Evolutionary conservation across 1,140 invertebrate genomes (phyloP).

Genomic region (Rhyzopertha dominica): DNA sequence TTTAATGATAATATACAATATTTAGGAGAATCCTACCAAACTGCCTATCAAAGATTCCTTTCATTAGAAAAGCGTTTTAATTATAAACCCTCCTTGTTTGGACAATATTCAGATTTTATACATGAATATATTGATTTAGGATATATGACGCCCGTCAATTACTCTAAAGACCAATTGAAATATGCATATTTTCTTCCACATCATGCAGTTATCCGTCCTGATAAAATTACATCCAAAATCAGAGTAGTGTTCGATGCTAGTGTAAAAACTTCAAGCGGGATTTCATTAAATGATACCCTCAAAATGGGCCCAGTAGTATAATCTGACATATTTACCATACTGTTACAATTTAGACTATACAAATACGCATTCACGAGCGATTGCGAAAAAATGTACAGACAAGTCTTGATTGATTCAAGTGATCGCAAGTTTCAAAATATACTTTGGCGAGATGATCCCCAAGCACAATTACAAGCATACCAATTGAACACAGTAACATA

Average conservation of each 20-base stretch:
- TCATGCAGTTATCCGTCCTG: slow-evolving; percentile 39
- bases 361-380: slow-evolving; percentile 8
- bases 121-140: too few relatives aligned
- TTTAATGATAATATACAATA: too few relatives aligned
- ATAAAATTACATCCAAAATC: slow-evolving; percentile 21
- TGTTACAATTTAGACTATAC: slow-evolving; percentile 22
- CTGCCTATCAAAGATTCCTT: too few relatives aligned
- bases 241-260: slow-evolving; percentile 22
- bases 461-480: slow-evolving; percentile 29
- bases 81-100: too few relatives aligned
- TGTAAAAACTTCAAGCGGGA: slow-evolving; percentile 4
- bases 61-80: too few relatives aligned
- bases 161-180: too few relatives aligned
- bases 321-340: too few relatives aligned
- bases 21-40: too few relatives aligned
- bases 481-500: slow-evolving; percentile 33
- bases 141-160: too few relatives aligned
- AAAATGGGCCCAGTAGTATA: slow-evolving; percentile 40
- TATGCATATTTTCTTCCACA: slow-evolving; percentile 48
- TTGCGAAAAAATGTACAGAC: slow-evolving; percentile 24
- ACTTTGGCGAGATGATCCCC: slow-evolving; percentile 36
- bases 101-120: too few relatives aligned
- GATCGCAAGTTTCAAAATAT: slow-evolving; percentile 40
- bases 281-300: slow-evolving; percentile 24
- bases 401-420: slow-evolving; percentile 14